Percentiles rank a stretch among this genome's conserved stretches.
These are phyloP conservation scores for Sinella curviseta DNA, from an alignment of 1,140 invertebrate genomes.

Conservation along the genomic window DNA sequence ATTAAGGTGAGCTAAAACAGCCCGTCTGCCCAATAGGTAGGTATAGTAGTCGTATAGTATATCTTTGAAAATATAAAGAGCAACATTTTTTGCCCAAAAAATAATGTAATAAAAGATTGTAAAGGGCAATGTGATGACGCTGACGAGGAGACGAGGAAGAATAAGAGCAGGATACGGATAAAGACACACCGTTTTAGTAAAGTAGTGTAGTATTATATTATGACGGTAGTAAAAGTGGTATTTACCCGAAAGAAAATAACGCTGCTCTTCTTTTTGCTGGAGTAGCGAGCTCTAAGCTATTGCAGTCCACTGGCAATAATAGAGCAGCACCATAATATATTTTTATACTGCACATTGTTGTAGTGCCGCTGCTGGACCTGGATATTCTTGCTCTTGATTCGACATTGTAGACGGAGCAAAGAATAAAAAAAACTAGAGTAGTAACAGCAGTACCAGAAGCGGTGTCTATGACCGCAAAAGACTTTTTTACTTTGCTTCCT, in stretches of 20 bases:
- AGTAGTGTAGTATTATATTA: neutral
- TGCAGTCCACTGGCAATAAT: neutral
- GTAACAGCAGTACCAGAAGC: neutral
- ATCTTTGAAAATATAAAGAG: too few relatives aligned
- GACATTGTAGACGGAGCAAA: neutral
- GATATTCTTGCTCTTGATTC: neutral
- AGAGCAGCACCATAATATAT: neutral
- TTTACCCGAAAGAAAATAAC: neutral
- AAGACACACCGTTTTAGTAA: neutral
- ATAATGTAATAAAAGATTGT: too few relatives aligned
- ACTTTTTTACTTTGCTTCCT: slow-evolving; percentile 33
- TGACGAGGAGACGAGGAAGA: too few relatives aligned
- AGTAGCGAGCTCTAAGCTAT: too few relatives aligned
- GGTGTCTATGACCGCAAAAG: slow-evolving; percentile 34
- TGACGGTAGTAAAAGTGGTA: neutral
- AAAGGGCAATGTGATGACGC: too few relatives aligned
- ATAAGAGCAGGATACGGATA: too few relatives aligned
- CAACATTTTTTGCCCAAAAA: too few relatives aligned
- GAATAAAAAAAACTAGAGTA: neutral
- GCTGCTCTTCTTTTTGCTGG: neutral
- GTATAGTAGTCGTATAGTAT: too few relatives aligned
- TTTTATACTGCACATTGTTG: neutral
- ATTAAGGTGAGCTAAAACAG: too few relatives aligned
- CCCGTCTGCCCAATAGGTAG: too few relatives aligned
- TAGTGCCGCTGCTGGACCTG: neutral